Percentiles rank a stretch among this genome's conserved stretches.
Evolutionary conservation across 2,113 vertebrate genomes (phyloP).

Genomic region (Pitta sordida): DNA sequence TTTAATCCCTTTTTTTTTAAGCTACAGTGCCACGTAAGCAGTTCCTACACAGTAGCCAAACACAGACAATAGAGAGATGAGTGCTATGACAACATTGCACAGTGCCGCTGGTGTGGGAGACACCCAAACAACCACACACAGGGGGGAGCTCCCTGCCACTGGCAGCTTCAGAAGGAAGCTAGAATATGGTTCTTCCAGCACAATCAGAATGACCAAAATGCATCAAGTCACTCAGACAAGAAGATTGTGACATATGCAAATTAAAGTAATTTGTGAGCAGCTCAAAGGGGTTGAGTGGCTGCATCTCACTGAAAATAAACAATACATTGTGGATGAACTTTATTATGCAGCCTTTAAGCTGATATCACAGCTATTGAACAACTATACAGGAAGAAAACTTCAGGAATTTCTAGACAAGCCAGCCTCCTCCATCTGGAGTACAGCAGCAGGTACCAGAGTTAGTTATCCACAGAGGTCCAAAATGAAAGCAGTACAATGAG

Average conservation of each 20-base stretch:
- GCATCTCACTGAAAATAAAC: neutral
- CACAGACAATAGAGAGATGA: accelerated
- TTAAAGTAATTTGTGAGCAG: neutral
- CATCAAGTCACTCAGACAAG: neutral
- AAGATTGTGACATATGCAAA: neutral
- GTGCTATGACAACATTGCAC: neutral
- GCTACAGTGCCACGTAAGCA: neutral
- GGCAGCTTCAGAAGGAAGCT: neutral
- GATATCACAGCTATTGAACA: neutral
- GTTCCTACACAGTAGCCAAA: neutral
- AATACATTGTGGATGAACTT: neutral
- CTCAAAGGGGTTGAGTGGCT: neutral
- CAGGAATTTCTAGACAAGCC: neutral
- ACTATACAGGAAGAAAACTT: neutral
- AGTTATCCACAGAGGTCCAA: neutral
- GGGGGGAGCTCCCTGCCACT: neutral
- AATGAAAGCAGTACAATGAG: neutral
- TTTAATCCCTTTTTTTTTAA: neutral
- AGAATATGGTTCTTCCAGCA: neutral
- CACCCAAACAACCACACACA: neutral
- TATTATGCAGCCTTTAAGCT: neutral
- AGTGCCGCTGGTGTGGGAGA: neutral
- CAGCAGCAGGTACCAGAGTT: neutral
- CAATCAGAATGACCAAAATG: neutral
- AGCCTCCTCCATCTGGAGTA: neutral